Evolutionary conservation across 2,888 invertebrate genomes (phyloP), one percentile per base, ranked within the genome.

Genomic region (Tuta absoluta): DNA sequence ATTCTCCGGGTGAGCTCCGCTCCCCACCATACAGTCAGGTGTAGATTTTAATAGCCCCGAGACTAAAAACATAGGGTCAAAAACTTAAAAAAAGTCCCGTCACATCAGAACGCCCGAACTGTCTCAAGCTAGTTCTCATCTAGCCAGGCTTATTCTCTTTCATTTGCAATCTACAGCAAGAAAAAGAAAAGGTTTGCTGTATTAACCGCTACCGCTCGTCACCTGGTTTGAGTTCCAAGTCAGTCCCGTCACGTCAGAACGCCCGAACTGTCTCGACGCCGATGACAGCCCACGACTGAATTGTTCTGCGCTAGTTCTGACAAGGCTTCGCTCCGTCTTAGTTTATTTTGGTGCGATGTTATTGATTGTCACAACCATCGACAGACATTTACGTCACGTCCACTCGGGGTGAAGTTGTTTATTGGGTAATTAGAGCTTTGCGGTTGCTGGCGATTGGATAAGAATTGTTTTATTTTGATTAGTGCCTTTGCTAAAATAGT

Each of bases 261-360:
- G 68, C 67, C 77, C 76, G 76, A 72, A 72, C 76, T 78, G 87
- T 84, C 86, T 80, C 79, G 75, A 71, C 77, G 72, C 71, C 82
- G 84, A 85, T 89, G 90, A 90, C 89, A 87, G 81, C 72, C 77
- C 79, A 79, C 84, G 83, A 86, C 87, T 85, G 86, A 83, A 85
- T 82, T 81, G 87, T 85, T 82, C 86, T 79, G 76, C 77, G 77
- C 76, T 77, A 72, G 69, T 74, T 72, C 73, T 74, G 61, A 65
- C 75, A 75, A 72, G 21, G 56, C 56, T 53, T 49, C 41, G 41
- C 58, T 24, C 45, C 51, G 51, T 62, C 62, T 62, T 62, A 62
- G 62, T 62, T 62, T 62, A 62, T 62, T 62, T 62, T 45, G 62
- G 62, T 14, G 62, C 45, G 33, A 48, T 45, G 49, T 51, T 62